phyloP scores from a whole-genome alignment of 2,113 vertebrate genomes.

The Notarius lentiginosus region DNA sequence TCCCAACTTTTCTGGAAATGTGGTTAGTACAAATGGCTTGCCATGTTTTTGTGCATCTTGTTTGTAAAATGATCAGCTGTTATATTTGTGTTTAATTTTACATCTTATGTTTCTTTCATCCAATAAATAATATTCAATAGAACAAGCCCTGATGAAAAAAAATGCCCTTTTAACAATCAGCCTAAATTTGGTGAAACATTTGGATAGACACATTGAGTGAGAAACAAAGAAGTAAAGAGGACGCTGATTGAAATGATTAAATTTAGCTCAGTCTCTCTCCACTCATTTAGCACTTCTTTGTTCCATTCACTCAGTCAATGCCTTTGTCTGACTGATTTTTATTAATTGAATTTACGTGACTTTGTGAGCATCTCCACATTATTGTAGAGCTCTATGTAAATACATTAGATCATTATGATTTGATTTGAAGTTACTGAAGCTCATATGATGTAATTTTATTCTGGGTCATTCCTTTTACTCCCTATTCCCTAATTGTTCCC shows the following conservation, averaged over 20 bases:
- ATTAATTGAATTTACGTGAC: neutral
- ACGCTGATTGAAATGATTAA: neutral
- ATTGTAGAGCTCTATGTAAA: neutral
- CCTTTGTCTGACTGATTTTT: constrained; percentile 27
- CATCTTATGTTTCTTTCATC: neutral
- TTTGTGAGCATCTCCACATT: neutral
- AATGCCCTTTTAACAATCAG: neutral
- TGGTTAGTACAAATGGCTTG: neutral
- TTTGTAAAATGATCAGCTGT: neutral
- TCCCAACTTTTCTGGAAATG: no score
- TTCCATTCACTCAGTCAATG: no score
- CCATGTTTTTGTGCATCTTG: neutral
- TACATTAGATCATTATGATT: neutral
- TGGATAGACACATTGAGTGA: neutral
- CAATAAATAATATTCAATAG: neutral
- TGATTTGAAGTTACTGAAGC: neutral
- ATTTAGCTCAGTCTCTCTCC: neutral
- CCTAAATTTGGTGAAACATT: neutral
- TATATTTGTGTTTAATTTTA: neutral
- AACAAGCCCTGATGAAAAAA: neutral
- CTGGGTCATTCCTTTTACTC: neutral
- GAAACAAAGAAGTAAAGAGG: neutral
- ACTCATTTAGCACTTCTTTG: neutral
- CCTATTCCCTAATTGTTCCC: neutral
- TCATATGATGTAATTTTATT: neutral